These are phyloP conservation scores for Cloeon dipterum DNA, from an alignment of 2,888 invertebrate species.

Conservation along the genomic window DNA sequence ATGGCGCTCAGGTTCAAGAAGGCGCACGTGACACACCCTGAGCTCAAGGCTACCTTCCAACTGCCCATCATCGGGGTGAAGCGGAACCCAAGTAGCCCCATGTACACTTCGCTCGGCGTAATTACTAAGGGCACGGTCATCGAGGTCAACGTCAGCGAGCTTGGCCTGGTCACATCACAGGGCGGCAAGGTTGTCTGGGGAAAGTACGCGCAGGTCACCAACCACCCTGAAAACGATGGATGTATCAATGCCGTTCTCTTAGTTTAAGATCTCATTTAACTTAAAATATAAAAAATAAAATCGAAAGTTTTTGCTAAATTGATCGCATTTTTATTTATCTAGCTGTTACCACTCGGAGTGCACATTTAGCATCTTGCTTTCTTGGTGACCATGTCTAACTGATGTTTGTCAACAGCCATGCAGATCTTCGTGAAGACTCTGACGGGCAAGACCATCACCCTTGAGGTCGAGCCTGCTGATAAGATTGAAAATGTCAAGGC, in stretches of 20 bases:
- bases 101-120: slow-evolving; percentile 93
- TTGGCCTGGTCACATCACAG: slow-evolving; percentile 89
- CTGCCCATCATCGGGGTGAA: slow-evolving; percentile 97
- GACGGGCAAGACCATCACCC: slow-evolving; percentile 85
- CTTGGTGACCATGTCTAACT: neutral
- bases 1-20: slow-evolving; percentile 93
- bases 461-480: slow-evolving; percentile 81
- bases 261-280: slow-evolving; percentile 58
- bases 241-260: slow-evolving; percentile 96
- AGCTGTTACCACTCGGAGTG: slow-evolving; percentile 9
- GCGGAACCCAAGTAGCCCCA: slow-evolving; percentile 91
- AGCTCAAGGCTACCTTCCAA: slow-evolving; percentile 91
- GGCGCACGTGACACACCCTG: slow-evolving; percentile 98
- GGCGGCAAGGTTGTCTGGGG: slow-evolving; percentile 99
- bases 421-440: slow-evolving; percentile 94
- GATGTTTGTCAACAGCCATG: slow-evolving; percentile 30
- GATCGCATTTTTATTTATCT: no score
- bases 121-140: slow-evolving; percentile 97
- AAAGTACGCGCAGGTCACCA: slow-evolving; percentile 98
- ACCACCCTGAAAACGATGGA: slow-evolving; percentile 99
- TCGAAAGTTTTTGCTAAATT: no score
- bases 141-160: slow-evolving; percentile 94
- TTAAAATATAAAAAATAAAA: no score
- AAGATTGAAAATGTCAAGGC: slow-evolving; percentile 91
- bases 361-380: slow-evolving; percentile 5